phyloP scores from a whole-genome alignment of 2,797 vertebrate genomes.

The Helostoma temminkii region DNA sequence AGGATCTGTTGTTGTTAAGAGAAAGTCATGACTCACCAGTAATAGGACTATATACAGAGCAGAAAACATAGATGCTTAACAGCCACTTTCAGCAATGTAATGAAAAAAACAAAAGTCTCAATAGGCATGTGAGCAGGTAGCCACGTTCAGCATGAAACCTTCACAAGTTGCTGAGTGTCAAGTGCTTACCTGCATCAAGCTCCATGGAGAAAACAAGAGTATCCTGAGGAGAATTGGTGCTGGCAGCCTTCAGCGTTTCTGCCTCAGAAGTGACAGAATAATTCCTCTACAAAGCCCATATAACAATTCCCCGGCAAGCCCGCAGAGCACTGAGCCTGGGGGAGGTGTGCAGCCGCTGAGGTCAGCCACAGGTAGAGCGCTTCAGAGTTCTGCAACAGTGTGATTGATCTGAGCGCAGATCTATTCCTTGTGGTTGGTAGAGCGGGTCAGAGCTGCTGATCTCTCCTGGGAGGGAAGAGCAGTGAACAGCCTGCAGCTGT shows the following conservation, averaged over 20 bases:
- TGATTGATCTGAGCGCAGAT: constrained; percentile 36
- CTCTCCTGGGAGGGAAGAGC: constrained; percentile 64
- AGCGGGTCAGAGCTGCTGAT: constrained; percentile 24
- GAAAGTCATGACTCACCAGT: constrained; percentile 7
- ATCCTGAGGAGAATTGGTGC: constrained; percentile 17
- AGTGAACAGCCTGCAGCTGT: constrained; percentile 39
- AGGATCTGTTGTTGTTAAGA: constrained; percentile 21
- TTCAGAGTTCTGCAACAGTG: constrained; percentile 12
- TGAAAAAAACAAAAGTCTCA: neutral
- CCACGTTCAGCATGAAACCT: constrained; percentile 16
- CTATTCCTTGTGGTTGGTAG: constrained; percentile 17
- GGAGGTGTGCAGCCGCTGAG: constrained; percentile 17
- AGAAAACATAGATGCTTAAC: neutral
- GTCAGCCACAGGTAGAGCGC: constrained; percentile 50
- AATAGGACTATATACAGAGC: constrained; percentile 8
- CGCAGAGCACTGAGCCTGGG: neutral
- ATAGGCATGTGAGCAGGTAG: constrained; percentile 23
- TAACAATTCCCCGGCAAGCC: constrained; percentile 17
- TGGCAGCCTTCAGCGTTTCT: constrained; percentile 8
- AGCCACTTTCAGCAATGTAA: constrained; percentile 12
- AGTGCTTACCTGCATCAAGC: constrained; percentile 71
- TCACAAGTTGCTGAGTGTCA: constrained; percentile 12
- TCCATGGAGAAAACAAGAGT: constrained; percentile 34
- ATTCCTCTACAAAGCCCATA: constrained; percentile 25
- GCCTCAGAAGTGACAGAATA: constrained; percentile 32